Conservation (phyloP, 1,140 invertebrate genomes). For the Teleopsis dalmanni region DNA sequence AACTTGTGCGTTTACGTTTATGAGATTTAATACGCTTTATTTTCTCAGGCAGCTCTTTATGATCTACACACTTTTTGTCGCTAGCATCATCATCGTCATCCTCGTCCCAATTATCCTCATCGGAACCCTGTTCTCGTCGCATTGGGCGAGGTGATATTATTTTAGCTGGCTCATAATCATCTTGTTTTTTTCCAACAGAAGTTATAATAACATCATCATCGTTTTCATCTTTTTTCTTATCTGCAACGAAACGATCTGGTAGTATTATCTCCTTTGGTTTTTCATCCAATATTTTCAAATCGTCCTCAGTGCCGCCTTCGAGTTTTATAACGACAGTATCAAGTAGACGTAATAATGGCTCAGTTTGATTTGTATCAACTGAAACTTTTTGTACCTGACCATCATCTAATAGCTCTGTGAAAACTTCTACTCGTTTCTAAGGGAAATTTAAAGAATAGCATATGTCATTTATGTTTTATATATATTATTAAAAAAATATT, state of each 20-base stretch:
- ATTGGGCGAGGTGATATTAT: slow-evolving; percentile 22
- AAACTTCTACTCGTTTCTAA: slow-evolving; percentile 76
- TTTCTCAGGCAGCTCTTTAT: slow-evolving; percentile 30
- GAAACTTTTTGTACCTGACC: slow-evolving; percentile 68
- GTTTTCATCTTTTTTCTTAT: slow-evolving; percentile 44
- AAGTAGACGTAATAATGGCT: slow-evolving; percentile 77
- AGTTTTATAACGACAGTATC: slow-evolving; percentile 95
- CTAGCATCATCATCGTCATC: slow-evolving; percentile 20
- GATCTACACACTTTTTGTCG: slow-evolving; percentile 1
- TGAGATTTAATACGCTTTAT: slow-evolving; percentile 26
- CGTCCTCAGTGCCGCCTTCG: slow-evolving; percentile 94
- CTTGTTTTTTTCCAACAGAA: slow-evolving; percentile 25
- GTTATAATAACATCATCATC: slow-evolving; percentile 30
- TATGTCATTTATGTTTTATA: not conserved
- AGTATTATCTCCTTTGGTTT: slow-evolving; percentile 43
- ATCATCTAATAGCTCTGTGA: slow-evolving; percentile 73
- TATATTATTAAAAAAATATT: slow-evolving; percentile 5
- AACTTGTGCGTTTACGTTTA: slow-evolving; percentile 45
- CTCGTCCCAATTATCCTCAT: slow-evolving; percentile 48
- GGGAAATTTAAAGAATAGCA: too few relatives aligned
- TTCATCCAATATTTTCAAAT: slow-evolving; percentile 75
- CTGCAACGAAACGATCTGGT: slow-evolving; percentile 10
- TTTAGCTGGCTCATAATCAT: slow-evolving; percentile 28
- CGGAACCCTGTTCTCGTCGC: slow-evolving; percentile 12
- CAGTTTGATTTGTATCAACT: slow-evolving; percentile 82